Evolutionary conservation across 1,140 invertebrate genomes (phyloP), one percentile per base, ranked within the genome.

Genomic region (Drusus annulatus): DNA sequence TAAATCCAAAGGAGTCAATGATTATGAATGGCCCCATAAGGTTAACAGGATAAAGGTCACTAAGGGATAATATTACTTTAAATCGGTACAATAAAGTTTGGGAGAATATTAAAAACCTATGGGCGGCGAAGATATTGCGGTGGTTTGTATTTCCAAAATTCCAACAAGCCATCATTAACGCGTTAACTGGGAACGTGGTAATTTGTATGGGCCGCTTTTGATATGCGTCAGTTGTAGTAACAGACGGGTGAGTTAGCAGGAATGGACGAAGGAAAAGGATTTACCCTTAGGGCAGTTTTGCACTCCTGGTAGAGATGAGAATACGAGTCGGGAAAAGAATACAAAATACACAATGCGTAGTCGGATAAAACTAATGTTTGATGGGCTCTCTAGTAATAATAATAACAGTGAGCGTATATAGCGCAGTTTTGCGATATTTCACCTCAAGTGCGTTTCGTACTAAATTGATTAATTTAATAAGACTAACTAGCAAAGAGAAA

Each of bases 121-220:
- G n/a, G n/a, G n/a, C 0, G 2, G 31, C 8, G 31, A 36, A 36
- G 31, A 4, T 36, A 36, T 5, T 17, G 54, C n/a, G 54, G n/a
- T 5, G 54, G n/a, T 58, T 58, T 16, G 54, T 17, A 58, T 58
- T 21, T 58, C 3, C n/a, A 3, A 17, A 21, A 23, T 23, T 16
- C 60, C 16, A 63, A 36, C 63, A 68, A 19, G 63, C 21, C 36
- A 15, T 68, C 63, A 68, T 68, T 68, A 68, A n/a, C 63, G 63
- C 25, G 63, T 45, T 68, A 36, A 25, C 17, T 13, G 36, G 60
- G 7, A 45, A 68, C 63, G 36, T 45, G 63, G 25, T 68, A 68
- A 68, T 31, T 28, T 68, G 25, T 36, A 68, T 16, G 1, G 17
- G 1, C 23, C 23, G 16, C 5, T 60, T 60, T 17, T 60, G 56